Conservation (phyloP, 1,140 invertebrate genomes). For the Asobara japonica region DNA sequence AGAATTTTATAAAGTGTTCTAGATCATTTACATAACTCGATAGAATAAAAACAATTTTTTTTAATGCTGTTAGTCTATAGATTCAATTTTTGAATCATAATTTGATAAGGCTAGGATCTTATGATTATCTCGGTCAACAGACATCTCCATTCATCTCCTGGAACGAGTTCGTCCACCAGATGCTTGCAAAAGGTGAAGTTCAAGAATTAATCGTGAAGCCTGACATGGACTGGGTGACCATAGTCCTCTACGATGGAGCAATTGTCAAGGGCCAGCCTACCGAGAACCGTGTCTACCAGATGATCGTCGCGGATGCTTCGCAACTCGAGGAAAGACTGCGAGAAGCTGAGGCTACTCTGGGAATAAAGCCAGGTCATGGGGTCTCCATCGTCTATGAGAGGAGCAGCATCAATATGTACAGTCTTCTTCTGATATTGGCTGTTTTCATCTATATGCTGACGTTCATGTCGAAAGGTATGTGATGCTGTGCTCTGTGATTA, state of each 20-base stretch:
- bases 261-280: conserved; percentile 82
- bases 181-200: conserved; percentile 93
- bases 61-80: too few relatives aligned
- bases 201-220: conserved; percentile 86
- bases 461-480: background rate
- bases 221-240: conserved; percentile 83
- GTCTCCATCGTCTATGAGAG: conserved; percentile 87
- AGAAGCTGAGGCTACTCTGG: conserved; percentile 80
- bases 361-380: conserved; percentile 77
- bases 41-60: too few relatives aligned
- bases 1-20: too few relatives aligned
- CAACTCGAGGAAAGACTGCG: conserved; percentile 90
- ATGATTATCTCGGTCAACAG: conserved; percentile 22
- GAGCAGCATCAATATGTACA: conserved; percentile 67
- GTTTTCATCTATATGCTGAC: conserved; percentile 17
- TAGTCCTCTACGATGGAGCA: conserved; percentile 86
- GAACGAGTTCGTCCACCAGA: conserved; percentile 95
- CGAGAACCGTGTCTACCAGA: conserved; percentile 71
- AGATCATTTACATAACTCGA: too few relatives aligned
- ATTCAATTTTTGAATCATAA: too few relatives aligned
- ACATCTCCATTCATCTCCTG: conserved; percentile 75
- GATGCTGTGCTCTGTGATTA: too few relatives aligned
- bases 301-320: conserved; percentile 84
- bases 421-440: background rate
- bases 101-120: too few relatives aligned